Base-by-base conservation (phyloP, 2,888 invertebrate species). In the Papilio demoleus region DNA sequence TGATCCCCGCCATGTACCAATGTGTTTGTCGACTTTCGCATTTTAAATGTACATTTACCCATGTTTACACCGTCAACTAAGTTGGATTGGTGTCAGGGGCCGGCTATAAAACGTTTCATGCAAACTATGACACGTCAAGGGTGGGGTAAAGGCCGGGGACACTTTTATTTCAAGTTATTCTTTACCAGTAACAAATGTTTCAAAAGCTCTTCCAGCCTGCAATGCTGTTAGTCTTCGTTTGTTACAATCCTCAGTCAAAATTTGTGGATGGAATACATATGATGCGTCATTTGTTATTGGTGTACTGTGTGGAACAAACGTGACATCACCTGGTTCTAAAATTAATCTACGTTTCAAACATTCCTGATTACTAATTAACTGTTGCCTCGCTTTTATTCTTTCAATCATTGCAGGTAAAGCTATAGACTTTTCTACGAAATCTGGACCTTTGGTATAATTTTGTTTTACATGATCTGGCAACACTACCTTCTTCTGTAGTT, bases 341-440 rank as follows among this genome's bases (percentile, higher is more conserved):
- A 77, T 56, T 14, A 76, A 67, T 45, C 76, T 71, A 53, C 66
- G 68, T 40, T 61, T 70, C 1, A 72, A 27, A 19, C 64, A 65
- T n/a, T 63, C 72, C 12, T 66, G 64, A 19, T 60, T 71, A 17
- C 76, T 72, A 1, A 71, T 19, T 0, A 22, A 53, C 14, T 60
- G 67, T 12, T 76, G 71, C 47, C 76, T 76, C 0, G 70, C 68
- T 0, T 71, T 69, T 31, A 85, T 61, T 1, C 82, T 73, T 0
- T 73, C 65, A 74, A 84, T 77, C 19, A 84, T 78, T 62, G 80
- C 77, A 0, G 85, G 85, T 14, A 85, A 65, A 0, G 77, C 73
- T 0, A 78, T 61, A 11, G 73, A 73, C 63, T 85, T 85, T 42
- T 85, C 84, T 8, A 79, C 53, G 19, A 83, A 74, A 62, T 75